Percentiles rank a stretch among this genome's conserved stretches.
These are phyloP conservation scores for Clamator glandarius DNA, from an alignment of 2,797 vertebrate species.

Conservation along the genomic window DNA sequence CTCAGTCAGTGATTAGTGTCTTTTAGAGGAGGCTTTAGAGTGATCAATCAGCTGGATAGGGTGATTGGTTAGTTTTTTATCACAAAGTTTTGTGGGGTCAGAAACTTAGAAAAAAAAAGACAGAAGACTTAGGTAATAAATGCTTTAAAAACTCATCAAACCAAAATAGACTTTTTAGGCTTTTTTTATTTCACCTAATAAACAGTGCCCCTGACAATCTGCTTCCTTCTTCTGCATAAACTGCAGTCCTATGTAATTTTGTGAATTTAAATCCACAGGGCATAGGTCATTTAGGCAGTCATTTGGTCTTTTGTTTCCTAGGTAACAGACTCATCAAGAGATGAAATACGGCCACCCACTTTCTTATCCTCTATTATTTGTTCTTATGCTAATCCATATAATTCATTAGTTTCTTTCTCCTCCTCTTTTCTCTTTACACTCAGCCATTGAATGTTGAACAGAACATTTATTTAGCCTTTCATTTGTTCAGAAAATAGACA, in stretches of 20 bases:
- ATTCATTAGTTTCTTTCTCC: constrained; percentile 52
- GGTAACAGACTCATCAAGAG: constrained; percentile 72
- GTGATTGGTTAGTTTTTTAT: constrained; percentile 12
- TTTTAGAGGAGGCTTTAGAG: constrained; percentile 9
- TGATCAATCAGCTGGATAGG: constrained; percentile 44
- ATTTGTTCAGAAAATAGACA: constrained; percentile 33
- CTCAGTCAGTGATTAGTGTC: constrained; percentile 35
- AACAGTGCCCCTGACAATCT: constrained; percentile 56
- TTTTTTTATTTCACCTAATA: constrained; percentile 61
- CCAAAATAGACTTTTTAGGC: constrained; percentile 42
- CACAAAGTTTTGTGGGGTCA: neutral
- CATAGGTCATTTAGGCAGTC: constrained; percentile 70
- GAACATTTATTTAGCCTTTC: constrained; percentile 37
- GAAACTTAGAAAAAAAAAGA: constrained; percentile 12
- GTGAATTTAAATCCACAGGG: constrained; percentile 70
- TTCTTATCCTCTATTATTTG: constrained; percentile 68
- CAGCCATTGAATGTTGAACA: neutral
- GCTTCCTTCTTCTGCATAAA: constrained; percentile 62
- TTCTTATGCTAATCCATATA: constrained; percentile 51
- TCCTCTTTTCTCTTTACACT: neutral
- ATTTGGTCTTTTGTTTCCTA: constrained; percentile 73
- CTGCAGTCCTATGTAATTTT: constrained; percentile 68
- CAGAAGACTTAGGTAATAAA: constrained; percentile 32
- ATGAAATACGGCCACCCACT: constrained; percentile 64
- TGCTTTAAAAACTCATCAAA: constrained; percentile 33